Base-by-base conservation (phyloP, 2,888 invertebrate genomes). In the Candidula unifasciata region DNA sequence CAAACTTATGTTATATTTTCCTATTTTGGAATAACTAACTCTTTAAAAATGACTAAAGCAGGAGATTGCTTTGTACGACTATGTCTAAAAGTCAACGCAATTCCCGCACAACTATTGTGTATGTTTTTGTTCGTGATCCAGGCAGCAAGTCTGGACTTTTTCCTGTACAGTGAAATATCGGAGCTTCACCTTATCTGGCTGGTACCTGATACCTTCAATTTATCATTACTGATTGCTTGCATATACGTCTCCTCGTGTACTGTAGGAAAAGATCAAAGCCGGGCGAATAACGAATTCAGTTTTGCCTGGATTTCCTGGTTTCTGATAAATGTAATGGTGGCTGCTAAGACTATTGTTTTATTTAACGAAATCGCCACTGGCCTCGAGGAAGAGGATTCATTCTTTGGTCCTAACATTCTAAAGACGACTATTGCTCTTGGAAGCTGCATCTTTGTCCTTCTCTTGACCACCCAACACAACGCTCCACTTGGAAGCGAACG, bases 401-500 rank as follows among this genome's bases (percentile, higher is more conserved):
- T 94, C 44, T 94, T 95, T 87, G 95, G 95, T 21, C 94, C 95
- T 0, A 90, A 89, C 82, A 90, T 89, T 3, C 80, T 90, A 24
- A 90, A 90, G 78, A 86, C 86, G 8, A 91, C 93, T 13, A 91
- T 95, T 64, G 94, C 94, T 27, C 88, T 94, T 16, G 91, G 94
- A 1, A 94, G 94, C 3, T 91, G 95, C 16, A 92, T 95, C 10
- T 95, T 95, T 90, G 91, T 95, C 24, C 92, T 95, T n/a, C 91
- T 95, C 37, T 91, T 95, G 33, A 94, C 95, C 85, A 94, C 95
- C n/a, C 95, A 95, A 87, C 94, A 95, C 88, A 94, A 95, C 90
- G 93, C 94, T 24, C 93, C 93, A 73, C 90, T 93, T n/a, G 93
- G 94, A 66, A 93, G 94, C 2, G 91, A 93, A 13, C 92, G 94